These are phyloP conservation scores for Chrysoperla carnea DNA, from an alignment of 1,140 invertebrate genomes.

Conservation along the genomic window DNA sequence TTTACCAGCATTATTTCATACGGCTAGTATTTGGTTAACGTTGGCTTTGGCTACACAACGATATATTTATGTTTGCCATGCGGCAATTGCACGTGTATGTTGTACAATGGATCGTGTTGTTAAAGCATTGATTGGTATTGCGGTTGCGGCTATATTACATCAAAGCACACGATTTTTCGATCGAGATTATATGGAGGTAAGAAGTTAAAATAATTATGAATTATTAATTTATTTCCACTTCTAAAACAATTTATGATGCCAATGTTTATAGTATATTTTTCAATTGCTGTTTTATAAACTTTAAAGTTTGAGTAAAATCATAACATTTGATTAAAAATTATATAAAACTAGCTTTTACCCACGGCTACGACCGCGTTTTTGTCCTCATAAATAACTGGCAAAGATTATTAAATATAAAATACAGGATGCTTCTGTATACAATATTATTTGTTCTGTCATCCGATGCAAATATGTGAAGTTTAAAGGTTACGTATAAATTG, in stretches of 20 bases:
- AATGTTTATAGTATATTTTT: background rate
- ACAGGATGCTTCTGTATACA: too few relatives aligned
- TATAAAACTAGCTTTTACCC: too few relatives aligned
- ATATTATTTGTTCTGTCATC: too few relatives aligned
- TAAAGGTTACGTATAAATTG: too few relatives aligned
- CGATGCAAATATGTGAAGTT: too few relatives aligned
- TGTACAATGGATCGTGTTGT: slow-evolving; percentile 72
- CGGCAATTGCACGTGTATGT: slow-evolving; percentile 63
- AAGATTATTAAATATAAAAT: too few relatives aligned
- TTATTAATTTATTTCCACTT: too few relatives aligned
- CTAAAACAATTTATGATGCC: background rate
- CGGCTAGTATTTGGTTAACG: slow-evolving; percentile 82
- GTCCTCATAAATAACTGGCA: too few relatives aligned
- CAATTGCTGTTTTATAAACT: too few relatives aligned
- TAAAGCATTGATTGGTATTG: slow-evolving; percentile 57
- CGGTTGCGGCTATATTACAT: slow-evolving; percentile 53
- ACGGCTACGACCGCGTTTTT: too few relatives aligned
- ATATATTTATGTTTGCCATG: slow-evolving; percentile 85
- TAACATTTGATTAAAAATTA: too few relatives aligned
- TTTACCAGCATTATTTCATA: slow-evolving; percentile 78
- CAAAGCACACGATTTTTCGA: slow-evolving; percentile 68
- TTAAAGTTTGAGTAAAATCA: too few relatives aligned
- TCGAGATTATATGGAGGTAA: slow-evolving; percentile 25
- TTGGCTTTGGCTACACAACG: slow-evolving; percentile 71
- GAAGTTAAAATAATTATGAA: slow-evolving; percentile 1